Percentiles rank a stretch among this genome's conserved stretches.
phyloP scores from a whole-genome alignment of 2,113 vertebrate genomes.

The Mirza zaza region DNA sequence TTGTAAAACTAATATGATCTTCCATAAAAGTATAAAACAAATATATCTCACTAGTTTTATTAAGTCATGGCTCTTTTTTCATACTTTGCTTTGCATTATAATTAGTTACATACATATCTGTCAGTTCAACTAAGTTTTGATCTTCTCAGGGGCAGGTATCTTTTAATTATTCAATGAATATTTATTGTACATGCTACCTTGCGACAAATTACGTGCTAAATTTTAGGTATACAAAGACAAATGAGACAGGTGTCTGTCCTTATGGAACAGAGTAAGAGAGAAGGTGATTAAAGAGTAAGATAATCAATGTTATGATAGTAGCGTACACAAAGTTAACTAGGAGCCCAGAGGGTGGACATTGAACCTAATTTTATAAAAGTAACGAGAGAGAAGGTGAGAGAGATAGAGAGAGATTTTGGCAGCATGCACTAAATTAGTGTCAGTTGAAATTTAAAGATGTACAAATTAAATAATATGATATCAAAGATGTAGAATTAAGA shows the following conservation, averaged over 20 bases:
- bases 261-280: background rate
- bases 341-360: background rate
- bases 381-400: background rate
- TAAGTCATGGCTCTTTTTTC: background rate
- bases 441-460: background rate
- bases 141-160: background rate
- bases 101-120: background rate
- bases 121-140: background rate
- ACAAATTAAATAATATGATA: background rate
- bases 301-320: background rate
- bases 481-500: background rate
- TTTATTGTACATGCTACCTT: background rate
- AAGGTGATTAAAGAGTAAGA: background rate
- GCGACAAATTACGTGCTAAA: background rate
- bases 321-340: background rate
- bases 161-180: background rate
- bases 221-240: background rate
- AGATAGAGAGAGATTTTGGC: background rate
- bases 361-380: background rate
- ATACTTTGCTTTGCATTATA: background rate
- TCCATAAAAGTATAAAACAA: slow-evolving; percentile 10
- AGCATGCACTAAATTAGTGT: background rate
- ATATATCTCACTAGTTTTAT: background rate
- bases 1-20: background rate
- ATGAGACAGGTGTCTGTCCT: background rate